These are phyloP conservation scores for Enteromius trimaculatus DNA, from an alignment of 2,797 vertebrate species.

Conservation along the genomic window DNA sequence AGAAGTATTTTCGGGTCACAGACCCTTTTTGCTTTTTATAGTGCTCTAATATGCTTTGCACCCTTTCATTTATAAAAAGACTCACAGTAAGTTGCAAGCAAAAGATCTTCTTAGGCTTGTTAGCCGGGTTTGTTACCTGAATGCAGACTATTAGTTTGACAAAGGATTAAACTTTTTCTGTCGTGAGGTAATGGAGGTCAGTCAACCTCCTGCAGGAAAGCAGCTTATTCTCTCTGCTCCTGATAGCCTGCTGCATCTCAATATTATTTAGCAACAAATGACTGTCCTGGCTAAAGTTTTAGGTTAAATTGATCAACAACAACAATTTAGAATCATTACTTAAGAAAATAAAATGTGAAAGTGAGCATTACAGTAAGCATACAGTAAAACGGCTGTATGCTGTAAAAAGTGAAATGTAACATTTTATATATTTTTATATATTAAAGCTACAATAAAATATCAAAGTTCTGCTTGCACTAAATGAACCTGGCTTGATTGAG, in stretches of 20 bases:
- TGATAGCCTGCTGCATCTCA: neutral
- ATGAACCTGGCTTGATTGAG: neutral
- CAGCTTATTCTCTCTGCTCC: conserved; percentile 30
- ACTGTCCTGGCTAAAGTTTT: neutral
- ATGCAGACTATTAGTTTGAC: neutral
- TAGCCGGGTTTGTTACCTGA: neutral
- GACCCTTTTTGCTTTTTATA: conserved; percentile 1
- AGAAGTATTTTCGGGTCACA: neutral
- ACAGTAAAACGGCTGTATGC: neutral
- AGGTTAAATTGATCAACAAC: too few relatives aligned
- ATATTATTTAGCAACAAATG: conserved; percentile 4
- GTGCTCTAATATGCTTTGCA: neutral
- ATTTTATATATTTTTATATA: neutral
- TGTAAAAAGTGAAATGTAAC: neutral
- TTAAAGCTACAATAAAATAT: neutral
- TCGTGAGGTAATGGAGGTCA: neutral
- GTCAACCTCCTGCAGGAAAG: conserved; percentile 20
- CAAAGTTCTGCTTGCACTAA: neutral
- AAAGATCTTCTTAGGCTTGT: conserved; percentile 3
- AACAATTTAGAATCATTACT: neutral
- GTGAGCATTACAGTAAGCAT: neutral
- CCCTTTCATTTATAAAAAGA: neutral
- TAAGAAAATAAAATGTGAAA: neutral
- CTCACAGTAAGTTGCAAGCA: neutral
- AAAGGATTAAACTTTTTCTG: conserved; percentile 26